These are phyloP conservation scores for Achroia grisella DNA, from an alignment of 1,140 invertebrate genomes.

Conservation along the genomic window DNA sequence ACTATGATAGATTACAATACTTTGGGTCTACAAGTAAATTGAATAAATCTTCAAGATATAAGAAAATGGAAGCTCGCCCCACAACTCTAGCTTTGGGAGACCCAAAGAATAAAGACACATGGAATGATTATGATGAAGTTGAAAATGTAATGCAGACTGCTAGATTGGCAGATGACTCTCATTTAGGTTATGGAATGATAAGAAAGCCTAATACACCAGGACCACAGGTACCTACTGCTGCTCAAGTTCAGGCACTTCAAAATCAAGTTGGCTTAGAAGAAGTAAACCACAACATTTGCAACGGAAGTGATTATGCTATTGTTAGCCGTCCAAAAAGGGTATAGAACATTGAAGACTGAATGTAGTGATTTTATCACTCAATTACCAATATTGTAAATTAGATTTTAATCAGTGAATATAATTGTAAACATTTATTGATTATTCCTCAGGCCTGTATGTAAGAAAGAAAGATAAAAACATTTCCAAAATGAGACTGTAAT, in stretches of 20 bases:
- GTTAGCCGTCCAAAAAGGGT: constrained; percentile 87
- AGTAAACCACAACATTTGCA: constrained; percentile 80
- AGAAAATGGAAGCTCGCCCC: constrained; percentile 75
- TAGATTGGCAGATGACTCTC: constrained; percentile 83
- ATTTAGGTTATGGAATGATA: constrained; percentile 84
- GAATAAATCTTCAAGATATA: constrained; percentile 80
- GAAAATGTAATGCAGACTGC: constrained; percentile 77
- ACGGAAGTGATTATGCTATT: constrained; percentile 85
- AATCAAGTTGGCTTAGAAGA: constrained; percentile 62
- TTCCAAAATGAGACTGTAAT: constrained; percentile 21
- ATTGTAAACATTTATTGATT: too few species aligned
- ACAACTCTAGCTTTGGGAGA: constrained; percentile 51
- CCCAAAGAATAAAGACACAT: constrained; percentile 66
- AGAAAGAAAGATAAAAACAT: neutral
- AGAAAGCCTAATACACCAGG: constrained; percentile 76
- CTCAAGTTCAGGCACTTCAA: constrained; percentile 54
- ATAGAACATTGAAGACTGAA: constrained; percentile 70
- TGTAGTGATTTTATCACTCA: constrained; percentile 11
- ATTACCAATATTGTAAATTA: constrained; percentile 10
- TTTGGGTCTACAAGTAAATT: constrained; percentile 83
- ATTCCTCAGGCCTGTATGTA: neutral
- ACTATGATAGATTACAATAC: constrained; percentile 86
- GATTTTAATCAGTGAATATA: neutral
- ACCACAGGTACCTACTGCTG: constrained; percentile 60
- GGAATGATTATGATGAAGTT: constrained; percentile 82